A percentile compares a stretch with the other conserved stretches of the same genome.
Evolutionary conservation across 1,140 invertebrate genomes (phyloP).

Genomic region (Onthophagus taurus): DNA sequence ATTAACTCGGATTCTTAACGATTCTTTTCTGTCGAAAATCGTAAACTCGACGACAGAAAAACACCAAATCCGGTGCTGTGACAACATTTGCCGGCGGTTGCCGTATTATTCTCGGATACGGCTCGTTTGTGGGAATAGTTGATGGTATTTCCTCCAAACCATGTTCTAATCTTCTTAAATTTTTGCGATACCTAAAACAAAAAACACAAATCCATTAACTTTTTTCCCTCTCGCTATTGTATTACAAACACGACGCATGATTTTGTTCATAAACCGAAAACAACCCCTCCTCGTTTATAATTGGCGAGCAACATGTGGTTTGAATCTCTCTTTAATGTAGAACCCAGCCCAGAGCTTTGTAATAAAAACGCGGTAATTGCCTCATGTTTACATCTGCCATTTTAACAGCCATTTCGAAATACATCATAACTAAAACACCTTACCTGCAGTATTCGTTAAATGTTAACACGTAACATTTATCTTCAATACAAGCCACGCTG

Average conservation of each 20-base stretch:
- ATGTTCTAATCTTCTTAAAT: constrained; percentile 50
- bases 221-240: not conserved
- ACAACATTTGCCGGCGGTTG: constrained; percentile 63
- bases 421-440: no score
- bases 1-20: constrained; percentile 57
- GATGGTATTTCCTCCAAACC: constrained; percentile 45
- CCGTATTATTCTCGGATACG: constrained; percentile 42
- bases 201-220: no score
- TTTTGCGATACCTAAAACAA: constrained; percentile 47
- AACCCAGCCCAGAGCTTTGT: no score
- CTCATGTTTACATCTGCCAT: no score
- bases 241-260: not conserved
- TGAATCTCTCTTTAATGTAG: no score
- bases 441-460: constrained; percentile 96
- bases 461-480: constrained; percentile 94
- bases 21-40: constrained; percentile 83
- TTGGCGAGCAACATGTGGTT: no score
- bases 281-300: no score
- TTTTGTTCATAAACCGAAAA: no score
- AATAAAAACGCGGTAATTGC: no score
- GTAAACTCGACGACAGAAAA: constrained; percentile 90
- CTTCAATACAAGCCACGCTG: constrained; percentile 95
- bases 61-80: constrained; percentile 75
- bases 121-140: constrained; percentile 48
- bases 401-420: not conserved